A percentile compares a stretch with the other conserved stretches of the same genome.
Evolutionary conservation across 2,888 invertebrate species (phyloP).

Genomic region (Aphodius sticticus): DNA sequence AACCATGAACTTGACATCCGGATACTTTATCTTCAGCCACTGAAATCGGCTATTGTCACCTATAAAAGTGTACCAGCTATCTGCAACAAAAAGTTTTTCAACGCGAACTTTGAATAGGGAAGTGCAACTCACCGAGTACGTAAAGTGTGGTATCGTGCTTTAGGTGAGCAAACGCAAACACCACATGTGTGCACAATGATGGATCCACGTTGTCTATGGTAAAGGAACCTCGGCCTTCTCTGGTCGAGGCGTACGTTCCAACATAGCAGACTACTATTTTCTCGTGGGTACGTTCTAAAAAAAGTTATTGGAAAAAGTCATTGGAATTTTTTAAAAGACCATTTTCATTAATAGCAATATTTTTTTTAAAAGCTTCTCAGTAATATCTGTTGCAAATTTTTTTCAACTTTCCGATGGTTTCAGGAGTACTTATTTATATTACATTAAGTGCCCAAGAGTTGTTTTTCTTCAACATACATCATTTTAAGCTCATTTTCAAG

Average conservation of each 20-base stretch:
- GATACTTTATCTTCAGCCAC: slow-evolving; percentile 13
- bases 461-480: too few species aligned
- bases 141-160: slow-evolving; percentile 67
- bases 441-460: too few species aligned
- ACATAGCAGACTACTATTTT: slow-evolving; percentile 84
- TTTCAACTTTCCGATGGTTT: too few species aligned
- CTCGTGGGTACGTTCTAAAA: slow-evolving; percentile 61
- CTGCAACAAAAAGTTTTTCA: neutral
- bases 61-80: neutral
- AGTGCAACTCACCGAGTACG: slow-evolving; percentile 68
- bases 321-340: neutral
- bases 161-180: slow-evolving; percentile 84
- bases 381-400: too few species aligned
- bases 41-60: neutral
- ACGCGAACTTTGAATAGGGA: too few species aligned
- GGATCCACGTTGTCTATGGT: slow-evolving; percentile 74
- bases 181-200: slow-evolving; percentile 79
- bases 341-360: too few species aligned
- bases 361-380: too few species aligned
- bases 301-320: neutral
- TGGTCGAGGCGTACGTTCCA: slow-evolving; percentile 81
- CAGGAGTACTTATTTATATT: too few species aligned
- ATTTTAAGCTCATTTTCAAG: too few species aligned
- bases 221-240: slow-evolving; percentile 72
- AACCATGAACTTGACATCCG: slow-evolving; percentile 64